Evolutionary conservation across 2,797 vertebrate genomes (phyloP), one percentile per base, ranked within the genome.

Genomic region (Lophotriccus pileatus): DNA sequence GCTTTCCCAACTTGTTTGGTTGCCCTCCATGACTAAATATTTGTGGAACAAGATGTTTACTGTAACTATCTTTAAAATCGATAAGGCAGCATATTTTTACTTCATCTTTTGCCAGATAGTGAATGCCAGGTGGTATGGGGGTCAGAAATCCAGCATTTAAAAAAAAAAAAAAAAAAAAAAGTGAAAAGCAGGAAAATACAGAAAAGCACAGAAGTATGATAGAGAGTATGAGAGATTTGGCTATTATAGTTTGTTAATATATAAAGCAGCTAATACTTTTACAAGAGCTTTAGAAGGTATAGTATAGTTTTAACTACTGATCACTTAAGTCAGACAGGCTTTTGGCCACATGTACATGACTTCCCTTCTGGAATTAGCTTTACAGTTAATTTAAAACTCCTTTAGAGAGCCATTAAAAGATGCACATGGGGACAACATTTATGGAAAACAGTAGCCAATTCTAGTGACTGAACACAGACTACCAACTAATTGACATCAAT

Each of bases 21-120:
- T 97, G 92, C 93, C 91, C 95, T 95, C 92, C 95, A 94, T 96
- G 90, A 89, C 74, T 96, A 95, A 97, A 96, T 97, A 97, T 97
- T 97, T 98, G 96, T 97, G 96, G 96, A 97, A 97, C 87, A 97
- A 95, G 92, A 92, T 96, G 84, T 94, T 97, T 94, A 96, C 84
- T 66, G 70, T 93, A 94, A 94, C 94, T 96, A 88, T 95, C 85
- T 91, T 96, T 97, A 93, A 95, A 96, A 93, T 97, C 77, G 25
- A 93, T 96, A 91, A 94, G 88, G 87, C 90, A 92, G 86, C 66
- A 75, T 92, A 96, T 69, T 96, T 96, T 96, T 93, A 84, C 89
- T 96, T 95, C 93, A 93, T 97, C 85, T 93, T 97, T 89, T 96
- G 94, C 96, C 90, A 96, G 91, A 92, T 46, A 95, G 91, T 90